These are phyloP conservation scores for Bombyx mandarina DNA, from an alignment of 1,140 invertebrate genomes.

Conservation along the genomic window DNA sequence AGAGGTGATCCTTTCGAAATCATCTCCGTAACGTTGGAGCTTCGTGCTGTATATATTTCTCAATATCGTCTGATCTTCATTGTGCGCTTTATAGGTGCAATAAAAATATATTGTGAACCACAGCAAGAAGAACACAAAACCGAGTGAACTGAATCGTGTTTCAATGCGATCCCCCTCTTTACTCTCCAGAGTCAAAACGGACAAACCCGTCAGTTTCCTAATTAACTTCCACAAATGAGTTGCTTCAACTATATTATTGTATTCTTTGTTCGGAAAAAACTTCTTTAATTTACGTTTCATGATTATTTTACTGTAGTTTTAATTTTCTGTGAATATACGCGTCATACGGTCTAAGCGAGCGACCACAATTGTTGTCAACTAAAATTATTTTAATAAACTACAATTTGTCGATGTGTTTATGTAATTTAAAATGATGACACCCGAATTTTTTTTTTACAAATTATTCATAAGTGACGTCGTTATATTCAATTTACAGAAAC, in stretches of 20 bases:
- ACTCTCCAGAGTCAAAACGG: conserved; percentile 15
- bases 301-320: background rate
- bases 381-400: too few relatives aligned
- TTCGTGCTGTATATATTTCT: conserved; percentile 34
- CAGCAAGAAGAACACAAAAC: conserved; percentile 5
- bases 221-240: conserved; percentile 11
- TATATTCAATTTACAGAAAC: background rate
- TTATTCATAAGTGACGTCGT: too few relatives aligned
- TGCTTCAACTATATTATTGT: conserved; percentile 24
- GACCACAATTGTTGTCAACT: too few relatives aligned
- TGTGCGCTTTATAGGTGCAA: conserved; percentile 21
- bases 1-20: conserved; percentile 28
- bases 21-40: conserved; percentile 44
- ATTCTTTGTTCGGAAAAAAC: background rate
- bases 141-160: conserved; percentile 1
- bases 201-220: conserved; percentile 17
- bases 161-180: conserved; percentile 4
- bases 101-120: conserved; percentile 31
- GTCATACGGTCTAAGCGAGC: too few relatives aligned
- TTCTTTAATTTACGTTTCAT: conserved; percentile 2
- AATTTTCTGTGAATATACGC: too few relatives aligned
- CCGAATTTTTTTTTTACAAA: too few relatives aligned
- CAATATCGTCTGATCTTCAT: conserved; percentile 34
- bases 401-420: background rate
- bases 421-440: too few relatives aligned